Evolutionary conservation across 2,797 vertebrate species (phyloP), one percentile per base, ranked within the genome.

Genomic region (Melanogrammus aeglefinus): DNA sequence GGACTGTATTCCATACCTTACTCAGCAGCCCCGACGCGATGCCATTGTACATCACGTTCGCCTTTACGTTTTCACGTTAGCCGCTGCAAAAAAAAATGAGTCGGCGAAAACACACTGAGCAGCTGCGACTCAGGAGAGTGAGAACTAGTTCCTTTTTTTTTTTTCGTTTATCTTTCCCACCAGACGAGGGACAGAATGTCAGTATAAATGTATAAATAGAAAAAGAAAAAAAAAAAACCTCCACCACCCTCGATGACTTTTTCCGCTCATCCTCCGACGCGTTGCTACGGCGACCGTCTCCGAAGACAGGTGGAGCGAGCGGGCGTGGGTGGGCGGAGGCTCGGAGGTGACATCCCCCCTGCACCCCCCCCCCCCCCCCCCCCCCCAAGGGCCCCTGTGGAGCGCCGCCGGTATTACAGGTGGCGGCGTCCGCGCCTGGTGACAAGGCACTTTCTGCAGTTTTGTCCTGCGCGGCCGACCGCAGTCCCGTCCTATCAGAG

Each of bases 271-370:
- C 80, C 88, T 91, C 81, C 81, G 75, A 83, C 86, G 66, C 71
- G 91, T 94, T 93, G 90, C 92, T 84, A 92, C 78, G 88, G 92
- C 78, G 85, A 93, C 91, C 83, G 81, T 85, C 84, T 86, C 87
- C 75, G 69, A 83, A 82, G 89, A 82, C 84, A 87, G 75, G 80
- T 79, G 69, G 79, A 79, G 77, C 77, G 73, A 81, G 80, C 79
- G 6, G 21, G 21, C 51, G 78, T 86, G 80, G 85, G 89, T 90
- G 87, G 85, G 89, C 90, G 87, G 14, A 85, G 86, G 82, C 78
- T 77, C 77, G 47, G 79, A 72, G 38, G 87, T 92, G 91, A 92
- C 89, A 86, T 92, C 91, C 93, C 82, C 6, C 82, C 80, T 63
- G 6, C 51, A 63, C 51, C 21, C 8, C 75, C 81, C n/a, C n/a